Evolutionary conservation across 1,140 invertebrate genomes (phyloP).

Genomic region (Drosophila takahashii): DNA sequence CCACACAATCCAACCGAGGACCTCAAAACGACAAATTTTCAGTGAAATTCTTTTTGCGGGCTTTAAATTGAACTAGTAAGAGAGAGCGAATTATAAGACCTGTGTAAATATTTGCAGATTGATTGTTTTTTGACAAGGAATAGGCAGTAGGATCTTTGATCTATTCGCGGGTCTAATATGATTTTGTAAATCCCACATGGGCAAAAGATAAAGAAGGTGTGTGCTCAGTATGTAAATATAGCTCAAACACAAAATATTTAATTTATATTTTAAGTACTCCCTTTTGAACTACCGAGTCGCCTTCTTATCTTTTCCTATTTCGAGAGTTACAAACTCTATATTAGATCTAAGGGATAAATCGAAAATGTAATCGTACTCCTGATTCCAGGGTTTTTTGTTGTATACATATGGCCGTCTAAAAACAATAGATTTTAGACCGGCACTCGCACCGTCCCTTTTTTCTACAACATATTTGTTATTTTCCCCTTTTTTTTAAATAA

Average conservation of each 20-base stretch:
- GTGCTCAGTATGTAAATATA: constrained; percentile 18
- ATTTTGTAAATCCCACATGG: not conserved
- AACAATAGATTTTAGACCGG: constrained; percentile 11
- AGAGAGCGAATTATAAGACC: constrained; percentile 9
- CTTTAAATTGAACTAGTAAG: constrained; percentile 24
- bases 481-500: constrained; percentile 4
- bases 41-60: constrained; percentile 47
- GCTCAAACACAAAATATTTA: constrained; percentile 20
- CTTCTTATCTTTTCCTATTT: not conserved
- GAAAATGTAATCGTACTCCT: not conserved
- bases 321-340: not conserved
- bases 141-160: not conserved
- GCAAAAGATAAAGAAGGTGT: not conserved
- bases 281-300: not conserved
- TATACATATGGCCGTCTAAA: not conserved
- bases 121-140: constrained; percentile 4
- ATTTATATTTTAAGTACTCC: constrained; percentile 12
- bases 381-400: not conserved
- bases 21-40: constrained; percentile 47
- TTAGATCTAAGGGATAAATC: not conserved
- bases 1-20: constrained; percentile 8
- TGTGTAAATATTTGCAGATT: constrained; percentile 23
- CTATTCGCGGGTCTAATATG: not conserved
- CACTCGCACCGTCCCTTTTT: constrained; percentile 5
- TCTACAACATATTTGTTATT: constrained; percentile 16